Percentiles rank a stretch among this genome's conserved stretches.
Conservation (phyloP, 2,888 invertebrate species). For the Drosophila crucigera region DNA sequence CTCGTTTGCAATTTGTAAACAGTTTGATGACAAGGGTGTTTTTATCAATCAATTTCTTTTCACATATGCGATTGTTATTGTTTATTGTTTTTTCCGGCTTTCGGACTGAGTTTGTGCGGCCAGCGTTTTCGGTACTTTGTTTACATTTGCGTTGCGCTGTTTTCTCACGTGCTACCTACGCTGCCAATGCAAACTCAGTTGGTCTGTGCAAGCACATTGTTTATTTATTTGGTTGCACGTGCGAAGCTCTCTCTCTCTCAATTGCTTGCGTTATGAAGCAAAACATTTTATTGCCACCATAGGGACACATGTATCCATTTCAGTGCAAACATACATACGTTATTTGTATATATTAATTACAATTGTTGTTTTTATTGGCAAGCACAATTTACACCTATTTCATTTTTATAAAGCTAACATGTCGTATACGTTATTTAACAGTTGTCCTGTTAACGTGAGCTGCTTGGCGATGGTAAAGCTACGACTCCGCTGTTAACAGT, state of each 20-base stretch:
- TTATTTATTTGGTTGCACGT: constrained; percentile 70
- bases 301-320: neutral
- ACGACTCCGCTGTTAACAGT: constrained; percentile 29
- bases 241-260: constrained; percentile 40
- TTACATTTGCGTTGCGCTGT: constrained; percentile 41
- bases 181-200: constrained; percentile 70
- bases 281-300: neutral
- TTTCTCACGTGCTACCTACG: constrained; percentile 69
- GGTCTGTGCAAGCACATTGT: constrained; percentile 45
- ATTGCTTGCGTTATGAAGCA: constrained; percentile 46
- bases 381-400: neutral
- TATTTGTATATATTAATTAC: constrained; percentile 20
- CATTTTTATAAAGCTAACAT: neutral
- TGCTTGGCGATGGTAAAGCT: constrained; percentile 34
- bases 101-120: constrained; percentile 15
- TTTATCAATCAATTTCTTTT: constrained; percentile 57
- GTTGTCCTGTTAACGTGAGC: constrained; percentile 9
- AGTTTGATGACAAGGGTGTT: constrained; percentile 49
- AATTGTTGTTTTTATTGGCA: constrained; percentile 10
- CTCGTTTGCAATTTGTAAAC: constrained; percentile 41
- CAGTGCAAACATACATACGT: too few species aligned
- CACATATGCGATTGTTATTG: constrained; percentile 22
- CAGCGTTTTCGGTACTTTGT: constrained; percentile 29
- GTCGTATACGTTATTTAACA: constrained; percentile 24
- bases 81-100: constrained; percentile 22